These are phyloP conservation scores for Urocyon cinereoargenteus DNA, from an alignment of 2,797 vertebrate genomes.

Conservation along the genomic window DNA sequence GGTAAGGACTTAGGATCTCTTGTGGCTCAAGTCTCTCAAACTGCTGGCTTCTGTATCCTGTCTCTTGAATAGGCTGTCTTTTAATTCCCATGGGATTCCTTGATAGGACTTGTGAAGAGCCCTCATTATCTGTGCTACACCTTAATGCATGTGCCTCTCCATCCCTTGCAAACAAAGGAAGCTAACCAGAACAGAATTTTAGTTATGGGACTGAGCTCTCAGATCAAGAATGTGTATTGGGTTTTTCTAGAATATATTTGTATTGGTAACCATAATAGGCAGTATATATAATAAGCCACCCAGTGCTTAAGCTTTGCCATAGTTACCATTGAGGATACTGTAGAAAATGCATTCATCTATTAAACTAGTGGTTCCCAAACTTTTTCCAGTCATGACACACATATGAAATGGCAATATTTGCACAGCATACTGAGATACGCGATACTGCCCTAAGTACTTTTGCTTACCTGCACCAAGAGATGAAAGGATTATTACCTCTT, in stretches of 20 bases:
- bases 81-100: neutral
- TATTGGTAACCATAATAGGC: neutral
- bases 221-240: neutral
- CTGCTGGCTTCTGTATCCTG: neutral
- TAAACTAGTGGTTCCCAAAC: neutral
- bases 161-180: neutral
- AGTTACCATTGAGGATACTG: neutral
- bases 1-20: neutral
- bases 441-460: neutral
- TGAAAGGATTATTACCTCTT: neutral
- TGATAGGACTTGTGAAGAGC: neutral
- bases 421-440: neutral
- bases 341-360: neutral
- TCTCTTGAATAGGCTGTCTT: neutral
- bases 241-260: neutral
- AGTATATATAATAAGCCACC: neutral
- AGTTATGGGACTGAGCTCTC: neutral
- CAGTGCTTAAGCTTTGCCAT: neutral
- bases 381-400: neutral
- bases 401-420: slow-evolving; percentile 36
- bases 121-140: neutral
- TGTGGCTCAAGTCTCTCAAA: neutral
- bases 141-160: neutral
- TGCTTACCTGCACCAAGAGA: neutral
- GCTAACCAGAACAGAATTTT: neutral